Percentiles rank a stretch among this genome's conserved stretches.
Evolutionary conservation across 1,140 invertebrate species (phyloP).

Genomic region (Neodiprion virginianus): DNA sequence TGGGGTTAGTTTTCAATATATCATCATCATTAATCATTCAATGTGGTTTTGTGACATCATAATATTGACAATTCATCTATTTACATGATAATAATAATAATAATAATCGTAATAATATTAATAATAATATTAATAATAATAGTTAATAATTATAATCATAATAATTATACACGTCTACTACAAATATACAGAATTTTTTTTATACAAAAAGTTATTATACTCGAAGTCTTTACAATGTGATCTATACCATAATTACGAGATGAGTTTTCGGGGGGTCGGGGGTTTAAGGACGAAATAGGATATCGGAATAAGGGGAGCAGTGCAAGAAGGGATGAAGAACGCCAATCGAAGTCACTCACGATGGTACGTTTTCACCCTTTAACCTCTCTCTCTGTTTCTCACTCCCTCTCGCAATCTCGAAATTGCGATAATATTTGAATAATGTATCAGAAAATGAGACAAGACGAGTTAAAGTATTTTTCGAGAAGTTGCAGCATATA

Average conservation of each 20-base stretch:
- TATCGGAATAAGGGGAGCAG: conserved; percentile 11
- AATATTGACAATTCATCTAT: conserved; percentile 61
- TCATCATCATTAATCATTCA: conserved; percentile 60
- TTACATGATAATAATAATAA: conserved; percentile 55
- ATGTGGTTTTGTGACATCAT: conserved; percentile 50
- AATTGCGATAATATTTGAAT: too few species aligned
- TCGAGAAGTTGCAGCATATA: too few species aligned
- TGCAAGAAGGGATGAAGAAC: conserved; percentile 14
- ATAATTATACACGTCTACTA: conserved; percentile 58
- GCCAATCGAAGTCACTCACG: neutral
- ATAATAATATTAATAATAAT: conserved; percentile 34
- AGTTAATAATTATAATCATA: conserved; percentile 50
- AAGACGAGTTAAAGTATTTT: too few species aligned
- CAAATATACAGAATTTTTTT: conserved; percentile 57
- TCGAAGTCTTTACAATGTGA: conserved; percentile 47
- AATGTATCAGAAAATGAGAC: too few species aligned
- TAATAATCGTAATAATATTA: conserved; percentile 27
- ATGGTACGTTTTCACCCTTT: too few species aligned
- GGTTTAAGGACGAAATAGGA: conserved; percentile 26
- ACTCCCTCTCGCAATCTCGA: too few species aligned
- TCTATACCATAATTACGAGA: conserved; percentile 35
- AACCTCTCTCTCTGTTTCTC: too few species aligned
- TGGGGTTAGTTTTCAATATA: conserved; percentile 45
- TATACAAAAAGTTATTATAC: conserved; percentile 48
- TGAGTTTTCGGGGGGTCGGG: conserved; percentile 24